These are phyloP conservation scores for Theropithecus gelada DNA, from an alignment of 2,113 vertebrate species.

Conservation along the genomic window DNA sequence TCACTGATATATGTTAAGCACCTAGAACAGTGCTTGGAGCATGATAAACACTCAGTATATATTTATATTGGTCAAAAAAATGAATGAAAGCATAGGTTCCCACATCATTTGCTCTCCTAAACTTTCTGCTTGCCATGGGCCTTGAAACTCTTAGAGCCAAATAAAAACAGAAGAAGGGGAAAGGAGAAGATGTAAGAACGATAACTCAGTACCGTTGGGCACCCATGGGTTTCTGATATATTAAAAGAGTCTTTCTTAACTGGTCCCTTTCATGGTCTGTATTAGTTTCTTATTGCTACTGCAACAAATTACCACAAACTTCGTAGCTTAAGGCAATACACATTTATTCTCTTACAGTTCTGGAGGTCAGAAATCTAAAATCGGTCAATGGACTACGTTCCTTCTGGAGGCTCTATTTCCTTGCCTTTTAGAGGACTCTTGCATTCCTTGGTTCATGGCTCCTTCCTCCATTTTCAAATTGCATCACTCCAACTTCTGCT, in stretches of 20 bases:
- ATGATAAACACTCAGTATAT: neutral
- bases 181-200: neutral
- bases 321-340: neutral
- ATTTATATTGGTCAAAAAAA: constrained; percentile 7
- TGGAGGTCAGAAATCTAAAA: constrained; percentile 3
- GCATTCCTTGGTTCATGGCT: neutral
- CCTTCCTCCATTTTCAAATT: neutral
- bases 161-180: neutral
- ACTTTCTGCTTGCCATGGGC: neutral
- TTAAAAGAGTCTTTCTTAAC: constrained; percentile 26
- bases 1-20: neutral
- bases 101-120: neutral
- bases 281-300: neutral
- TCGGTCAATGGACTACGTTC: neutral
- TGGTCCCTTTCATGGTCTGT: neutral
- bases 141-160: constrained; percentile 19
- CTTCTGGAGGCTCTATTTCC: constrained; percentile 9
- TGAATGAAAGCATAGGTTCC: neutral
- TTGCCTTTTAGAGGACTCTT: constrained; percentile 3
- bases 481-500: neutral
- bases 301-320: constrained; percentile 3
- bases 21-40: neutral
- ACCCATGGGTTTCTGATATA: neutral
- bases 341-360: neutral
- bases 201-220: neutral